A percentile compares a stretch with the other conserved stretches of the same genome.
These are phyloP conservation scores for Spongilla lacustris DNA, from an alignment of 37 sponge, comb jelly and placozoan genomes.

Conservation along the genomic window DNA sequence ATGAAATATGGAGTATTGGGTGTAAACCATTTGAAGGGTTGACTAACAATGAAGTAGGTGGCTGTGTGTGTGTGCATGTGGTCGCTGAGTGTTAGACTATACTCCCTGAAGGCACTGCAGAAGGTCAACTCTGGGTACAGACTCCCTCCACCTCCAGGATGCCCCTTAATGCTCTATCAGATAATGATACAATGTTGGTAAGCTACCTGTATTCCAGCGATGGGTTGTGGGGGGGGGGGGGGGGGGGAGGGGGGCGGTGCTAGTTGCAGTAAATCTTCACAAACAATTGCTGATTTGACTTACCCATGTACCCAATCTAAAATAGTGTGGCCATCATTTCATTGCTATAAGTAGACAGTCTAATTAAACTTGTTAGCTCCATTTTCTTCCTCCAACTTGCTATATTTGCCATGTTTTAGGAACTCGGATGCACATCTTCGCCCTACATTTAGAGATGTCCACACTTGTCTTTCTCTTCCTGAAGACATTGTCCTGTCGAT, in stretches of 20 bases:
- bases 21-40: neutral
- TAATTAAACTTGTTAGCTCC: too few relatives aligned
- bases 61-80: neutral
- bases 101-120: neutral
- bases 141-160: constrained; percentile 15
- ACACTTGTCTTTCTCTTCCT: neutral
- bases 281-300: too few relatives aligned
- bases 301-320: too few relatives aligned
- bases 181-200: constrained; percentile 19
- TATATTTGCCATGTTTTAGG: neutral
- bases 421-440: neutral
- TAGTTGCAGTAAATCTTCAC: too few relatives aligned
- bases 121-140: constrained; percentile 4
- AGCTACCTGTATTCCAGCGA: neutral
- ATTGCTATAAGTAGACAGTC: too few relatives aligned
- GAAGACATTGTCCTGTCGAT: neutral
- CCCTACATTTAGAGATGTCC: neutral
- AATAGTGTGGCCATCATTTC: too few relatives aligned
- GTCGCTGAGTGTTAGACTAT: neutral
- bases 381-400: too few relatives aligned
- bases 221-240: too few relatives aligned
- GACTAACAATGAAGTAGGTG: neutral
- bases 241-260: too few relatives aligned
- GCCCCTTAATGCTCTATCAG: neutral
- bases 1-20: constrained; percentile 26